phyloP scores from a whole-genome alignment of 2,888 invertebrate species.

The Drepanosiphum platanoidis region DNA sequence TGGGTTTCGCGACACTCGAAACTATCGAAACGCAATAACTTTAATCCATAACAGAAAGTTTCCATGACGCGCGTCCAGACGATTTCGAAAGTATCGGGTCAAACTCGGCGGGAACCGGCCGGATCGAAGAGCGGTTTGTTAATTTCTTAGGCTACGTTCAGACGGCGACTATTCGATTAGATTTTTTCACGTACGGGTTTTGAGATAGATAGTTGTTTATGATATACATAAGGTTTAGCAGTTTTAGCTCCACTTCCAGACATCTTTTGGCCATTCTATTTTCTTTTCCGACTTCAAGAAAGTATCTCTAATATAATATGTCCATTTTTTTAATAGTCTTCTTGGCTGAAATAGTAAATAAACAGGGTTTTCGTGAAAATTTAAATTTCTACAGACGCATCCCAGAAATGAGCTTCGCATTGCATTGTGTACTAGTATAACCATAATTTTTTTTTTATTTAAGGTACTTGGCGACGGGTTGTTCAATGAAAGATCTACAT shows the following conservation, averaged over 20 bases:
- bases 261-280: conserved; percentile 2
- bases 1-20: neutral
- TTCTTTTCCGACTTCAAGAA: neutral
- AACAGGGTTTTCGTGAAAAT: neutral
- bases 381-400: neutral
- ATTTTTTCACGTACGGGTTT: neutral
- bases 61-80: no score
- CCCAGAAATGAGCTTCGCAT: no score
- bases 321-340: neutral
- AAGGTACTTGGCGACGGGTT: neutral
- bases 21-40: neutral
- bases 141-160: conserved; percentile 1
- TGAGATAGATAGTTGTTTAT: neutral
- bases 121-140: no score
- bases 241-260: neutral
- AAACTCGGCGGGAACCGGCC: no score
- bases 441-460: neutral
- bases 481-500: neutral
- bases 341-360: neutral
- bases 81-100: no score
- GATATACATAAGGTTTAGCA: conserved; percentile 1
- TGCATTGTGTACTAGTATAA: no score
- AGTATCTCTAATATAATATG: conserved; percentile 5
- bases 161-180: neutral
- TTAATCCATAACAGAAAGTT: no score